phyloP scores from a whole-genome alignment of 1,140 invertebrate genomes.

The Lordiphosa mommai region DNA sequence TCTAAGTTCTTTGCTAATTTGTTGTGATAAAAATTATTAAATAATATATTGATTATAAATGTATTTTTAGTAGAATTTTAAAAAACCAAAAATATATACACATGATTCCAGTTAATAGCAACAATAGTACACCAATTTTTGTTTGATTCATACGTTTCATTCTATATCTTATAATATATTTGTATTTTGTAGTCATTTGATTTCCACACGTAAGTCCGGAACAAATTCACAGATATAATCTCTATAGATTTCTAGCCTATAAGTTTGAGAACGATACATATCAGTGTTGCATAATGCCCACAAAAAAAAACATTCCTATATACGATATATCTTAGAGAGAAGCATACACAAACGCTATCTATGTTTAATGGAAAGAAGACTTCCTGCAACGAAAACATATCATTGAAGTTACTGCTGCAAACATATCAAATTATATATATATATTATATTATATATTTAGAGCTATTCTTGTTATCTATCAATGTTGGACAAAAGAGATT shows the following conservation, averaged over 20 bases:
- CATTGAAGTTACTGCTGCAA: slow-evolving; percentile 68
- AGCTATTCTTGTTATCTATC: neutral
- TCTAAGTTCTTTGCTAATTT: slow-evolving; percentile 70
- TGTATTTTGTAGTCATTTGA: neutral
- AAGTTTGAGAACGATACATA: slow-evolving; percentile 69
- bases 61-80: slow-evolving; percentile 73
- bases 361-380: slow-evolving; percentile 58
- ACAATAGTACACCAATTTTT: slow-evolving; percentile 10
- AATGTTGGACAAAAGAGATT: slow-evolving; percentile 6
- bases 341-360: slow-evolving; percentile 30
- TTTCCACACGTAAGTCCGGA: slow-evolving; percentile 34
- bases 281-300: slow-evolving; percentile 49
- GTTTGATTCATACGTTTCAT: too few species aligned
- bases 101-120: slow-evolving; percentile 52
- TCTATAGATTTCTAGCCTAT: slow-evolving; percentile 30
- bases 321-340: slow-evolving; percentile 33
- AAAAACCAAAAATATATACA: slow-evolving; percentile 71
- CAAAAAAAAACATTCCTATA: slow-evolving; percentile 50
- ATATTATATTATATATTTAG: slow-evolving; percentile 8
- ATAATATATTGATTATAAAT: slow-evolving; percentile 64
- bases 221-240: slow-evolving; percentile 13
- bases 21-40: slow-evolving; percentile 74
- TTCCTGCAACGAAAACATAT: slow-evolving; percentile 78
- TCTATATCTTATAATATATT: too few species aligned
- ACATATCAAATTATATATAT: slow-evolving; percentile 32